Base-by-base conservation (phyloP, 2,888 invertebrate species). In the Furcula furcula region DNA sequence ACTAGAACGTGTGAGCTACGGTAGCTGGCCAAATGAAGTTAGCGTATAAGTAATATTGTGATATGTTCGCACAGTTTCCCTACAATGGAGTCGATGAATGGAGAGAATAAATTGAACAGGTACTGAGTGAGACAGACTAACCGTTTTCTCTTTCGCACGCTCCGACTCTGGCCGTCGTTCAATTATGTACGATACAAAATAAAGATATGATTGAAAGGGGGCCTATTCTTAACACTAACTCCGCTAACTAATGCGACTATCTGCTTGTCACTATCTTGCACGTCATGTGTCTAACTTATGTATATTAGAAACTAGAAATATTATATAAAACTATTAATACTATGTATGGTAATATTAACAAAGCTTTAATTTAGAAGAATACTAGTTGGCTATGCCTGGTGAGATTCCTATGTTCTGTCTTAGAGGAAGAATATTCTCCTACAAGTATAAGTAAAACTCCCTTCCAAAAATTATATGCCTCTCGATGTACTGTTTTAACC, bases 71-170 rank as follows among this genome's bases (percentile, higher is more conserved):
- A 84, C 89, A 89, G 89, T 82, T 87, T 84, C 79, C 85, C 87
- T 61, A 72, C 84, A 63, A 76, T 78, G 84, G 89, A 87, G 76
- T 72, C 86, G 53, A 63, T 88, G 73, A 89, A 88, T 66, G 89
- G 89, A 66, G 89, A 88, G 70, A 85, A 88, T 89, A 89, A 86
- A 59, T 86, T 89, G 64, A 89, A 89, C 89, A 89, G 89, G 89
- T 89, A 89, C 65, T 53, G 47, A 95, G 84, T 94, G 95, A 51
- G 93, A 94, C 65, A 65, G 57, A 58, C 59, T 62, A 58, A 63
- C n/a, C 59, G 60, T 65, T 53, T 66, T 68, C 63, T 64, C 63
- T 74, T 74, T 61, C 71, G 69, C 74, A 56, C 60, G 61, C 61
- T 67, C 70, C 66, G 46, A 43, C 51, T 52, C 38, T 40, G 46